Conservation (phyloP, 2,888 invertebrate genomes). For the Tridacna crocea region DNA sequence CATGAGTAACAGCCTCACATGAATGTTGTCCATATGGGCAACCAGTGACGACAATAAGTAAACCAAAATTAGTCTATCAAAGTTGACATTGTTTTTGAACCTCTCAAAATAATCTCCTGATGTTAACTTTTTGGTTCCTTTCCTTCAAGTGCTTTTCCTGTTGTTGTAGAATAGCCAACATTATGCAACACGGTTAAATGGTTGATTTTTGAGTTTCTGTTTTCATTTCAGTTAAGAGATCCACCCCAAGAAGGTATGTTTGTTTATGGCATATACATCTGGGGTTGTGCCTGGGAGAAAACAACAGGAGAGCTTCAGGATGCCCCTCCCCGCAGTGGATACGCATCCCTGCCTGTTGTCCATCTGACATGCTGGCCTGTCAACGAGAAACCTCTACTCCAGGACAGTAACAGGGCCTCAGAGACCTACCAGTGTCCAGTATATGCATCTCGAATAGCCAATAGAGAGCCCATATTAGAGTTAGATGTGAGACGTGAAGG, state of each 20-base stretch:
- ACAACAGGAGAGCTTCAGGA: constrained; percentile 83
- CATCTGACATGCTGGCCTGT: constrained; percentile 82
- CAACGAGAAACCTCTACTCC: constrained; percentile 78
- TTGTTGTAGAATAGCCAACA: too few relatives aligned
- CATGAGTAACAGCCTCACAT: too few relatives aligned
- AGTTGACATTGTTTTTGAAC: too few relatives aligned
- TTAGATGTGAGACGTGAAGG: constrained; percentile 81
- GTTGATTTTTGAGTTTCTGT: too few relatives aligned
- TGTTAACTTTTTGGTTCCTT: too few relatives aligned
- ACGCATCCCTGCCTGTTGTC: constrained; percentile 81
- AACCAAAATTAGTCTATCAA: too few relatives aligned
- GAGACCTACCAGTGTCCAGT: constrained; percentile 83
- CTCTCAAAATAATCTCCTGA: too few relatives aligned
- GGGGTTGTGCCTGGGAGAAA: constrained; percentile 84
- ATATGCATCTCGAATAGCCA: constrained; percentile 78
- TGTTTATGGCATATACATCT: constrained; percentile 83
- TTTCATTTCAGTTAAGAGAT: constrained; percentile 80
- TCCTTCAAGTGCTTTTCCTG: too few relatives aligned
- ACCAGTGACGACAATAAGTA: too few relatives aligned
- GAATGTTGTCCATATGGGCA: too few relatives aligned
- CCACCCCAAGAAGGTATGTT: constrained; percentile 84
- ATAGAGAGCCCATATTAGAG: constrained; percentile 80
- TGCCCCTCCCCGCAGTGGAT: constrained; percentile 78
- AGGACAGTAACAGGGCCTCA: constrained; percentile 76
- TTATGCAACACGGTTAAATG: too few relatives aligned